Percentiles rank a stretch among this genome's conserved stretches.
Conservation (phyloP, 2,888 invertebrate genomes). For the Agrochola lychnidis region DNA sequence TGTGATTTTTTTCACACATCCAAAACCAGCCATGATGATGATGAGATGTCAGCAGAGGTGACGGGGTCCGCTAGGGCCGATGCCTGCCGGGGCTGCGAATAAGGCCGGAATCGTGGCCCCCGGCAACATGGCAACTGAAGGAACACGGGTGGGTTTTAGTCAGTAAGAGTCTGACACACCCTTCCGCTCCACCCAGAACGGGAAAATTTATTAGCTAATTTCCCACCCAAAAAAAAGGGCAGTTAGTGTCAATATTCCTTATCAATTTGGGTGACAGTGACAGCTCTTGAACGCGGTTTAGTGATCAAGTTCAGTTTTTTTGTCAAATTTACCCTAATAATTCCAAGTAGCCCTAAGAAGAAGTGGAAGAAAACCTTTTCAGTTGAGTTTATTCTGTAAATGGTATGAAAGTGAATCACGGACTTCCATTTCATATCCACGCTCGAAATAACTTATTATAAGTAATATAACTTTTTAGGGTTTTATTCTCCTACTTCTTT, state of each 20-base stretch:
- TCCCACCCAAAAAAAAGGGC: too few relatives aligned
- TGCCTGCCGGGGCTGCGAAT: too few relatives aligned
- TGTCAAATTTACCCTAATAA: background rate
- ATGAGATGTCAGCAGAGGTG: too few relatives aligned
- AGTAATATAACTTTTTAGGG: constrained; percentile 39
- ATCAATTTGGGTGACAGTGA: background rate
- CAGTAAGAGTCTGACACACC: too few relatives aligned
- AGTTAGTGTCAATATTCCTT: background rate
- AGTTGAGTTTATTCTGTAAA: constrained; percentile 24
- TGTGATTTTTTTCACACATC: too few relatives aligned
- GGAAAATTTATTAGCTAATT: too few relatives aligned
- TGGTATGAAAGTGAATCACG: constrained; percentile 19
- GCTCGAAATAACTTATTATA: constrained; percentile 35
- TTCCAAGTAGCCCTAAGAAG: background rate
- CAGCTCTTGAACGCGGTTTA: background rate
- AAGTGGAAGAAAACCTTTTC: constrained; percentile 13
- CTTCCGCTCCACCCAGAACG: too few relatives aligned
- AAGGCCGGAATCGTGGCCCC: too few relatives aligned
- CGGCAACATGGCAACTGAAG: too few relatives aligned
- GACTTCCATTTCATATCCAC: constrained; percentile 24
- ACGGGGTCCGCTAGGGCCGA: too few relatives aligned
- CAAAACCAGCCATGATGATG: too few relatives aligned
- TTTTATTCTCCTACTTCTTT: constrained; percentile 25
- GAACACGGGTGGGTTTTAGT: too few relatives aligned
- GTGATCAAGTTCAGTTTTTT: background rate